Evolutionary conservation across 2,113 vertebrate species (phyloP).

Genomic region (Colius striatus): DNA sequence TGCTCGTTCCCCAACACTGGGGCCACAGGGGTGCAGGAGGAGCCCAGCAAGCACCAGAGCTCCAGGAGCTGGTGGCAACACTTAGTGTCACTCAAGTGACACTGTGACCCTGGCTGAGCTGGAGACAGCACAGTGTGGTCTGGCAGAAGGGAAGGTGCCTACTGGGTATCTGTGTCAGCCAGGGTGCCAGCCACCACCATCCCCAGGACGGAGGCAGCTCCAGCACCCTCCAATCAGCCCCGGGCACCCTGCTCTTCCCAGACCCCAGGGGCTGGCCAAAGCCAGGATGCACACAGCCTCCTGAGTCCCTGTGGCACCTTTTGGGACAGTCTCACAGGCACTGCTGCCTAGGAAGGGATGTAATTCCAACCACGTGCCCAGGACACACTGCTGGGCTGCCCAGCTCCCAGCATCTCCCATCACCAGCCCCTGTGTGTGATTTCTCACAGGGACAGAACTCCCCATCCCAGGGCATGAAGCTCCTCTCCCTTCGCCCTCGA

Average conservation of each 20-base stretch:
- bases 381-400: slow-evolving; percentile 16
- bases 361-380: slow-evolving; percentile 11
- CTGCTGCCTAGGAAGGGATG: slow-evolving; percentile 10
- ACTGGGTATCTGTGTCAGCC: rapidly evolving
- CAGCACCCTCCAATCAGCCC: not conserved
- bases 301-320: not conserved
- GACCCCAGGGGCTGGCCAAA: not conserved
- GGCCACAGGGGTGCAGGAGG: not conserved
- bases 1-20: rapidly evolving
- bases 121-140: not conserved
- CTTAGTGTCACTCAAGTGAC: not conserved
- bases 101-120: not conserved
- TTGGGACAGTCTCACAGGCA: not conserved
- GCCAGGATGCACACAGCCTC: not conserved
- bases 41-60: not conserved
- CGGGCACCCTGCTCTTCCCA: rapidly evolving
- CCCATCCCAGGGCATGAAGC: not conserved
- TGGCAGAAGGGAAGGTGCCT: not conserved
- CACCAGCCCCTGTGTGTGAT: not conserved
- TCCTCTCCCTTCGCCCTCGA: not conserved
- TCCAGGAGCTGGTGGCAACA: not conserved
- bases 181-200: not conserved
- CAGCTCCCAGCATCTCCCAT: not conserved
- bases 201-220: not conserved
- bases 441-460: not conserved